A percentile compares a stretch with the other conserved stretches of the same genome.
Evolutionary conservation across 2,797 vertebrate genomes (phyloP).

Genomic region (Notoglanidium macrostoma): DNA sequence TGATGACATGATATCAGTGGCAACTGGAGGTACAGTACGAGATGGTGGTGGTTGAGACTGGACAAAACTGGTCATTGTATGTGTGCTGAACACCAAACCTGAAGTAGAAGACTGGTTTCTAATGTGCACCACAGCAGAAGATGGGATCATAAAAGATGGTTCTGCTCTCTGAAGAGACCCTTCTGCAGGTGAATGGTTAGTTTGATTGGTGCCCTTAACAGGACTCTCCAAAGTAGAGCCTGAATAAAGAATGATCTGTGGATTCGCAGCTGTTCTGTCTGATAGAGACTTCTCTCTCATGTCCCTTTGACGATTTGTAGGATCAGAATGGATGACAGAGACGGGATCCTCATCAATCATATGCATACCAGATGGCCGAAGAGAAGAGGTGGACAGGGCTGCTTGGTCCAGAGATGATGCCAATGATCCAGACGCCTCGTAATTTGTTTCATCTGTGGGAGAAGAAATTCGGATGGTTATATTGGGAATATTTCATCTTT

Average conservation of each 20-base stretch:
- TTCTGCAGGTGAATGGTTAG: conserved; percentile 76
- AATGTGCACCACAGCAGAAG: conserved; percentile 66
- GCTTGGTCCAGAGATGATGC: conserved; percentile 72
- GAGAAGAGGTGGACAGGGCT: conserved; percentile 68
- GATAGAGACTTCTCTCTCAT: conserved; percentile 69
- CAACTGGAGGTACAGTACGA: conserved; percentile 52
- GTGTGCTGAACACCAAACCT: conserved; percentile 84
- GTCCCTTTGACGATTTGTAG: conserved; percentile 61
- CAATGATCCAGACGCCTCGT: conserved; percentile 76
- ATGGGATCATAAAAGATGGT: conserved; percentile 66
- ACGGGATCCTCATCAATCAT: conserved; percentile 77
- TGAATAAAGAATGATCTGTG: conserved; percentile 72
- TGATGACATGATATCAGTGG: conserved; percentile 24
- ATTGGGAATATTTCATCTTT: conserved; percentile 1
- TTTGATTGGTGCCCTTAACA: conserved; percentile 76
- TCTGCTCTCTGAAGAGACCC: conserved; percentile 74
- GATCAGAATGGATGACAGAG: conserved; percentile 67
- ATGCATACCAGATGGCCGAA: conserved; percentile 76
- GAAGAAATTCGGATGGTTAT: conserved; percentile 46
- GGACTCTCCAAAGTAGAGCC: conserved; percentile 71
- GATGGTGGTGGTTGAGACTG: conserved; percentile 43
- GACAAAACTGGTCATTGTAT: conserved; percentile 42
- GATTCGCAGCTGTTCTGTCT: conserved; percentile 70
- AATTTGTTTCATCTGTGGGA: conserved; percentile 70
- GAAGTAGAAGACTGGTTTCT: conserved; percentile 65